Evolutionary conservation across 2,888 invertebrate species (phyloP), one percentile per base, ranked within the genome.

Genomic region (Drosophila borealis): DNA sequence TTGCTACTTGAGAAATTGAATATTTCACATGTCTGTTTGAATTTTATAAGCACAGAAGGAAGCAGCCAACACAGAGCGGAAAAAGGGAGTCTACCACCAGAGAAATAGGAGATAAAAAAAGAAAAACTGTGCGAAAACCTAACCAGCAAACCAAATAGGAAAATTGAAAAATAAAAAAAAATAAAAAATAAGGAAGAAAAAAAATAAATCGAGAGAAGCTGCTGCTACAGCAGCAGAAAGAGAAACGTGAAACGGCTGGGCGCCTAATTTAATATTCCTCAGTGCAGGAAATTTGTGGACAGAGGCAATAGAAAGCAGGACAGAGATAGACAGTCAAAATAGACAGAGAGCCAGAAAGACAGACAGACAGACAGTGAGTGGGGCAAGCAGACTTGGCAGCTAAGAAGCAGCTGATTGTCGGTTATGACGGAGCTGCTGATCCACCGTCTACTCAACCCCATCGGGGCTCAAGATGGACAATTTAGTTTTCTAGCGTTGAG

Each of bases 11-110:
- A 82, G 76, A 80, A 82, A 82, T 82, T 82, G 78, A 82, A 82
- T 82, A 82, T 81, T 78, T 81, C 81, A 82, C 80, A 81, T 81
- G 74, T 83, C 80, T 80, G 82, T 80, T 81, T 78, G 75, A 80
- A 78, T 82, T 83, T 83, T 75, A 78, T 77, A 80, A 79, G 80
- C 74, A 53, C 49, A 51, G 69, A 65, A 64, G 68, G 66, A 45
- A 63, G 48, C 65, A 64, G 49, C 51, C 51, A 70, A 46, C 61
- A 42, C 62, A 57, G 36, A 73, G 51, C 68, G 68, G 78, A 69
- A 74, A 64, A 60, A 64, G 80, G 70, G 77, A 80, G 80, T 71
- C 68, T 69, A 60, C 39, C 64, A 65, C 33, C 66, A 68, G 14
- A 66, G 60, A 55, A 59, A 57, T 44, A 49, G 41, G 25, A 53